Base-by-base conservation (phyloP, 2,797 vertebrate genomes). In the Nyctalus aviator region DNA sequence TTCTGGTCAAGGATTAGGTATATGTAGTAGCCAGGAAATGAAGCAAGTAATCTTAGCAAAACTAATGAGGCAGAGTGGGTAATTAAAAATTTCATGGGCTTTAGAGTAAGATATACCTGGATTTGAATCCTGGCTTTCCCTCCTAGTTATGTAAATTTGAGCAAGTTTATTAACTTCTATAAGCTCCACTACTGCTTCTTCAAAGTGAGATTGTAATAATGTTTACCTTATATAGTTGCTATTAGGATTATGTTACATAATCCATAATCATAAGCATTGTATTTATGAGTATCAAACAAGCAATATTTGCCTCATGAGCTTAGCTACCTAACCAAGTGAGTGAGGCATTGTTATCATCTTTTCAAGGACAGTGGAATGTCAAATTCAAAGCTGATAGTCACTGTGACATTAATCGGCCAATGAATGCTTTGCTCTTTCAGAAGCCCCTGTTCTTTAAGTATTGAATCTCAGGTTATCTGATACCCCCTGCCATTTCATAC, bases 131-230 rank as follows among this genome's bases (percentile, higher is more conserved):
- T 85, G 66, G 15, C 1, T 90, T 94, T 85, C 66, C 17, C 41
- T 75, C 25, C 9, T 59, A 82, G n/a, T 46, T 92, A 14, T 71
- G 4, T 75, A 62, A 86, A 89, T 20, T 90, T 66, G 35, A 18
- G 4, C 3, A 95, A 77, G 12, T 88, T 55, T 82, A 84, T 46
- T 90, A 90, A 88, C 17, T 53, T 94, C 14, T 64, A 8, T 84
- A 27, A 92, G 35, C 41, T 93, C 37, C 12, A 75, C 27, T 66
- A 41, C 8, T 83, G 23, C 25, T 66, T 90, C 46, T 90, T 75
- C 71, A 91, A 91, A 94, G 64, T 66, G 30, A 86, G 23, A 84
- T 59, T 81, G 41, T 72, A 84, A 90, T 81, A 84, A 93, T 12
- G 3, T 41, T 41, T 76, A 84, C 35, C 6, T 73, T 27, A 66